phyloP scores from a whole-genome alignment of 1,140 invertebrate genomes.

The Nasonia vitripennis region DNA sequence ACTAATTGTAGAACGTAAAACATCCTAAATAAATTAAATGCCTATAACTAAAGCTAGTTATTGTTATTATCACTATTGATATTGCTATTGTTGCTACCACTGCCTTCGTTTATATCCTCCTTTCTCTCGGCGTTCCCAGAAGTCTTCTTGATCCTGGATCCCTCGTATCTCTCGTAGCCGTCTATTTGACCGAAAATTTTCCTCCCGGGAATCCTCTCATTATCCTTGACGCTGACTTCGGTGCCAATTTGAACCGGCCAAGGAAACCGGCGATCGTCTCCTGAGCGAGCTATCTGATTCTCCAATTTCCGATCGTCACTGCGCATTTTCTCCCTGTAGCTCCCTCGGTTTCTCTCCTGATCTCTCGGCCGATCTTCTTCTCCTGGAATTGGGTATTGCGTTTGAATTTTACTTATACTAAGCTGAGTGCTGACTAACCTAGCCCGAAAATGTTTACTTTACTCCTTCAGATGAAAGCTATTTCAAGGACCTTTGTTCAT shows the following conservation, averaged over 20 bases:
- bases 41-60: neutral
- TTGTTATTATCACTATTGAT: slow-evolving; percentile 27
- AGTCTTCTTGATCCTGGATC: slow-evolving; percentile 60
- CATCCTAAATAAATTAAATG: neutral
- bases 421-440: too few relatives aligned
- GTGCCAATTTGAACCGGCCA: slow-evolving; percentile 74
- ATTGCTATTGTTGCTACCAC: slow-evolving; percentile 40
- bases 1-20: too few relatives aligned
- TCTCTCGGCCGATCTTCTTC: slow-evolving; percentile 35
- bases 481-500: too few relatives aligned
- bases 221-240: slow-evolving; percentile 73
- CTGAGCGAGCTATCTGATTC: slow-evolving; percentile 56
- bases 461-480: too few relatives aligned
- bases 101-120: slow-evolving; percentile 48
- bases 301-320: slow-evolving; percentile 60
- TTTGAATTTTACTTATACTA: neutral
- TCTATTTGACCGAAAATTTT: slow-evolving; percentile 65
- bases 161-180: slow-evolving; percentile 66
- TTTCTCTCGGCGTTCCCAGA: slow-evolving; percentile 49
- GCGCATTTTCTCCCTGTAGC: slow-evolving; percentile 59
- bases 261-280: slow-evolving; percentile 62
- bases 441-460: too few relatives aligned
- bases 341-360: slow-evolving; percentile 55
- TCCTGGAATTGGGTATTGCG: slow-evolving; percentile 14
- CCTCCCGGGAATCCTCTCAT: slow-evolving; percentile 68